Base-by-base conservation (phyloP, 2,113 vertebrate genomes). In the Carassius gibelio region DNA sequence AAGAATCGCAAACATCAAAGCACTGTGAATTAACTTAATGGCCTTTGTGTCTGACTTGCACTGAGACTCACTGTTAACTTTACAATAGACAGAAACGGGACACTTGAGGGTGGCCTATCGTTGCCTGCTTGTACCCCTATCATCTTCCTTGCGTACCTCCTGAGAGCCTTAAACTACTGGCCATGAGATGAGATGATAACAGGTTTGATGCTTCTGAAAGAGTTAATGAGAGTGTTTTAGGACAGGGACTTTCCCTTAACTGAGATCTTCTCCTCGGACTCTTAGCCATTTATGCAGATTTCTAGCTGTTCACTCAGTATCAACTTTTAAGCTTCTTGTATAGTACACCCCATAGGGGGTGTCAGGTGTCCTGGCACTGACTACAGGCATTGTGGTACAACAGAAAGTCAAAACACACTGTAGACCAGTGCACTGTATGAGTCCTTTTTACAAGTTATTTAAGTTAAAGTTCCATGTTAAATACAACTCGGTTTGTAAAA, bases 71-170 rank as follows among this genome's bases (percentile, higher is more conserved):
- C 75, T 85, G 75, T 88, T 88, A 72, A 13, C 52, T 75, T 59
- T 61, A 81, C 62, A 85, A 85, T 75, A 52, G 72, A 10, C 14
- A 82, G 88, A 89, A 90, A 89, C 17, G 50, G 59, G 84, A 89
- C 38, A 59, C 55, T 59, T 62, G 52, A 77, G 69, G 84, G 77
- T 84, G 62, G 87, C 81, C 85, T 85, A 75, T 79, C 66, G 36
- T 79, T 45, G 30, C 57, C 78, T 85, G 57, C 61, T n/a, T 21
- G 5, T 80, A 13, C 79, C 80, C 48, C 61, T 81, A 84, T 88
- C 76, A 82, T 81, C 75, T 80, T 81, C 64, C 55, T 8, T 72
- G 34, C 48, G 82, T 72, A 66, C 82, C 74, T 64, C 62, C 34
- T 57, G 30, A 80, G 81, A 66, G 75, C 15, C 14, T 85, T 55